A percentile compares a stretch with the other conserved stretches of the same genome.
phyloP scores from a whole-genome alignment of 2,797 vertebrate species.

The Myotis myotis region DNA sequence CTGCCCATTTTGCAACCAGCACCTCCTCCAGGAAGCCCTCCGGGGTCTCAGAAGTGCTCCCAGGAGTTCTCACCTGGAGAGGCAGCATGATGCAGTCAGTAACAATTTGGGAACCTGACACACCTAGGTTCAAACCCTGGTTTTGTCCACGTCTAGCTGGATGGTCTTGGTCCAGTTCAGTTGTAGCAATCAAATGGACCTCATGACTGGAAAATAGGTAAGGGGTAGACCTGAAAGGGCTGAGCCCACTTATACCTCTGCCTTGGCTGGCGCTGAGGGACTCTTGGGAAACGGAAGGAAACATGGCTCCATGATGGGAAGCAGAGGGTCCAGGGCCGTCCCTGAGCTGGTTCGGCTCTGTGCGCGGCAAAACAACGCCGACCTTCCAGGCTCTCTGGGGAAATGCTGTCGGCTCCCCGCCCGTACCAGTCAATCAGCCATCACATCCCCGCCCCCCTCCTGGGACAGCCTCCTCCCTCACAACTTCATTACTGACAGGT shows the following conservation, averaged over 20 bases:
- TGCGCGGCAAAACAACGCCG: neutral
- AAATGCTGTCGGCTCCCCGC: accelerated
- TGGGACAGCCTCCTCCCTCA: neutral
- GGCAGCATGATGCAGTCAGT: neutral
- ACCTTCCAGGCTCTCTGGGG: neutral
- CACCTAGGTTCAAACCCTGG: neutral
- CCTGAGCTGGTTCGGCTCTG: neutral
- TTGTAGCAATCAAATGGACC: neutral
- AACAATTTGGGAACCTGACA: neutral
- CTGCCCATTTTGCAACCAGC: neutral
- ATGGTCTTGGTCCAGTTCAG: neutral
- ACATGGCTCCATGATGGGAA: accelerated
- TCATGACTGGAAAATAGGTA: neutral
- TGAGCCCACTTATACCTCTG: neutral
- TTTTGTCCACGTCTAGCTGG: neutral
- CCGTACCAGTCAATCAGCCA: neutral
- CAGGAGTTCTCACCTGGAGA: neutral
- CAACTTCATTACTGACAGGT: conserved; percentile 61
- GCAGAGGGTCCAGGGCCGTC: neutral
- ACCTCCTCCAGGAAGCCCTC: neutral
- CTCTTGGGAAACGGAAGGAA: neutral
- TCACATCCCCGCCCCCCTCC: neutral
- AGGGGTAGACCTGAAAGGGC: neutral
- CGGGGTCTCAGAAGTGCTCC: neutral
- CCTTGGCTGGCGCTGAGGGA: neutral